These are phyloP conservation scores for Anaspis maculata DNA, from an alignment of 2,888 invertebrate genomes.

Conservation along the genomic window DNA sequence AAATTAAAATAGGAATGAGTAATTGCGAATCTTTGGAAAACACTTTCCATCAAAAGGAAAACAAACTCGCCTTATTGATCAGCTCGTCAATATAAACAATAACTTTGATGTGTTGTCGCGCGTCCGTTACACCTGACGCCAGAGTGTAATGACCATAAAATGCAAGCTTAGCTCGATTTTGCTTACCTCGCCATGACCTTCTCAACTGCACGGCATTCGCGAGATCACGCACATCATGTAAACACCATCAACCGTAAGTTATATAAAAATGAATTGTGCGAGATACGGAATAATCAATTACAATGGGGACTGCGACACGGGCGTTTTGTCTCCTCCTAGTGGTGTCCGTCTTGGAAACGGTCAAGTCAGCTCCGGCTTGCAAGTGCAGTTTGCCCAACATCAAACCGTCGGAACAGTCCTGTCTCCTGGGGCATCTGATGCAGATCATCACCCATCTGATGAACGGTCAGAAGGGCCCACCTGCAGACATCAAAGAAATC, in stretches of 20 bases:
- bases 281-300: conserved; percentile 5
- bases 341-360: conserved; percentile 8
- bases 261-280: conserved; percentile 7
- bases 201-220: too few relatives aligned
- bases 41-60: background rate
- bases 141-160: too few relatives aligned
- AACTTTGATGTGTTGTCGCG: conserved; percentile 9
- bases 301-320: conserved; percentile 3
- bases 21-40: conserved; percentile 4
- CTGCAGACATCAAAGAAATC: too few relatives aligned
- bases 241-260: too few relatives aligned
- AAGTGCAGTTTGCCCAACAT: conserved; percentile 15
- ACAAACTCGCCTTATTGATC: background rate
- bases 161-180: too few relatives aligned
- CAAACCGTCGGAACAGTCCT: conserved; percentile 24
- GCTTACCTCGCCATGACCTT: too few relatives aligned
- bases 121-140: too few relatives aligned
- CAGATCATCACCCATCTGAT: conserved; percentile 26
- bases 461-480: background rate
- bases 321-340: conserved; percentile 5
- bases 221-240: too few relatives aligned
- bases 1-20: conserved; percentile 11
- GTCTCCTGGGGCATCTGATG: conserved; percentile 26
- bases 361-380: conserved; percentile 15
- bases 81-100: conserved; percentile 11